Percentiles rank a stretch among this genome's conserved stretches.
These are phyloP conservation scores for Macrophya alboannulata DNA, from an alignment of 2,888 invertebrate genomes.

Conservation along the genomic window DNA sequence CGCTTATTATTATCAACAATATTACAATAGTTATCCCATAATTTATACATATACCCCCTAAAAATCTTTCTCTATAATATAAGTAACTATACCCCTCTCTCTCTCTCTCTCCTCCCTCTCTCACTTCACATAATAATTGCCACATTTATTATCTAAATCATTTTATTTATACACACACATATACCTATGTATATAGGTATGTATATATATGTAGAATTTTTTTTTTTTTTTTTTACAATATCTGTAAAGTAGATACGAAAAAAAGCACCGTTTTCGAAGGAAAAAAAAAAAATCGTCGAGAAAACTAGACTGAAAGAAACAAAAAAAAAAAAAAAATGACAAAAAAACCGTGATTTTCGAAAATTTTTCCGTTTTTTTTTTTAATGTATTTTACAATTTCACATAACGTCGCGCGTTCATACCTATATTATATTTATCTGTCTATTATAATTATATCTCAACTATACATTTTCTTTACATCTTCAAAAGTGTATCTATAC, in stretches of 20 bases:
- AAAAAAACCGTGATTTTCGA: too few species aligned
- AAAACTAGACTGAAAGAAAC: constrained; percentile 59
- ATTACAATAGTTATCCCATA: constrained; percentile 73
- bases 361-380: too few species aligned
- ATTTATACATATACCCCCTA: constrained; percentile 57
- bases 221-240: constrained; percentile 68
- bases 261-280: constrained; percentile 75
- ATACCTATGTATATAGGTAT: constrained; percentile 57
- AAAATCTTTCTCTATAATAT: constrained; percentile 64
- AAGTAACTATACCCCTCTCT: constrained; percentile 71
- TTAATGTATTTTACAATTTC: too few species aligned
- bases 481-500: neutral
- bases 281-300: too few species aligned
- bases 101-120: constrained; percentile 55
- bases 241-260: constrained; percentile 71
- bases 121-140: constrained; percentile 72
- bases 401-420: too few species aligned
- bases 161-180: constrained; percentile 58
- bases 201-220: constrained; percentile 49
- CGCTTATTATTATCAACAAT: constrained; percentile 67
- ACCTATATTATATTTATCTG: neutral
- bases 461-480: constrained; percentile 25
- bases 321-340: constrained; percentile 56
- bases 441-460: neutral
- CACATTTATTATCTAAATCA: constrained; percentile 69